Conservation (phyloP, 2,797 vertebrate genomes). For the Choloepus didactylus region DNA sequence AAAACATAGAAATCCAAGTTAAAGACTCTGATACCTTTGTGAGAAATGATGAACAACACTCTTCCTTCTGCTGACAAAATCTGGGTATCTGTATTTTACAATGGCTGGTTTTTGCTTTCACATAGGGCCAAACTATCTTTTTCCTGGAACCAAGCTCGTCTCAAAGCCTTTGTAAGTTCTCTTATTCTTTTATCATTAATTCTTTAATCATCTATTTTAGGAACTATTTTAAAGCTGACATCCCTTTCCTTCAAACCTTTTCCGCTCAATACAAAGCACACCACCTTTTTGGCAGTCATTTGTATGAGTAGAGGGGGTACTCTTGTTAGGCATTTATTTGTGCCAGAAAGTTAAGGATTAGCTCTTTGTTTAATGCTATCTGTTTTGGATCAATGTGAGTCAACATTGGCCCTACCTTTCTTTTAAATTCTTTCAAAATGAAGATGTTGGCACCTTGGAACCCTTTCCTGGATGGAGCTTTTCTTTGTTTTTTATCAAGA, state of each 20-base stretch:
- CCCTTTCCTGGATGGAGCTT: slow-evolving; percentile 60
- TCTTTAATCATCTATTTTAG: slow-evolving; percentile 72
- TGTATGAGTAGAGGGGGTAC: slow-evolving; percentile 53
- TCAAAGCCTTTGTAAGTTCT: slow-evolving; percentile 74
- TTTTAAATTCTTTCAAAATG: slow-evolving; percentile 70
- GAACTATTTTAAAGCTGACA: slow-evolving; percentile 74
- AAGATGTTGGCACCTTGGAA: slow-evolving; percentile 50
- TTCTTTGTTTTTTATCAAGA: slow-evolving; percentile 46
- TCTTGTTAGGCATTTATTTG: slow-evolving; percentile 62
- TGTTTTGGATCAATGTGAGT: slow-evolving; percentile 63
- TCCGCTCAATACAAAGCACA: slow-evolving; percentile 40
- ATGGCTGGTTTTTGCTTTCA: slow-evolving; percentile 71
- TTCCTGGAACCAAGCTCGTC: slow-evolving; percentile 66
- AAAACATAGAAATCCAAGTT: not conserved
- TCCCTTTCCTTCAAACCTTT: slow-evolving; percentile 64
- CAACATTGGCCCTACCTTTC: slow-evolving; percentile 13
- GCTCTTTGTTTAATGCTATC: slow-evolving; percentile 67
- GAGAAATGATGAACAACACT: slow-evolving; percentile 72
- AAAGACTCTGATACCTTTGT: slow-evolving; percentile 61
- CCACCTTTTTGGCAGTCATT: slow-evolving; percentile 69
- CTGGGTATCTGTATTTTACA: slow-evolving; percentile 72
- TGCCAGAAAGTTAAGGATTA: slow-evolving; percentile 69
- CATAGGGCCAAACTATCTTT: slow-evolving; percentile 61
- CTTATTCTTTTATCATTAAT: slow-evolving; percentile 67
- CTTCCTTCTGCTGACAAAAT: slow-evolving; percentile 70